These are phyloP conservation scores for Scrobipalpa atriplicella DNA, from an alignment of 2,888 invertebrate genomes.

Conservation along the genomic window DNA sequence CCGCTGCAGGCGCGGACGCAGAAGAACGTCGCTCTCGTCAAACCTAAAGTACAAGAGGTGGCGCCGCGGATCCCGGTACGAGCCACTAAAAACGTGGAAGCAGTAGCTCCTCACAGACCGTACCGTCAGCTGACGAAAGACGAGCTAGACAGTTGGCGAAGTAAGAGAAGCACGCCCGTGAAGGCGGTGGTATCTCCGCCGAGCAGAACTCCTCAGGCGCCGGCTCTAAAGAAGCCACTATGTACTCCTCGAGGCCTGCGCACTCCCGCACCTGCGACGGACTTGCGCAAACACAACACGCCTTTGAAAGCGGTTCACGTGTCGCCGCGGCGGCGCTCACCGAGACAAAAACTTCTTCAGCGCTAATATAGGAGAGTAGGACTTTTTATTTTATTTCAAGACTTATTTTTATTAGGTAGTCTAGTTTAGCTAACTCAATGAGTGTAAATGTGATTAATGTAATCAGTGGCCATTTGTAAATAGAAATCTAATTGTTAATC, in stretches of 20 bases:
- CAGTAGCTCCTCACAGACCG: slow-evolving; percentile 42
- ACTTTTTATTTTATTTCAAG: slow-evolving; percentile 18
- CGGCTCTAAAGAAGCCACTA: slow-evolving; percentile 84
- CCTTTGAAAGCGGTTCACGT: slow-evolving; percentile 81
- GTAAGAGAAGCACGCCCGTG: slow-evolving; percentile 57
- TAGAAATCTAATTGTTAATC: slow-evolving; percentile 38
- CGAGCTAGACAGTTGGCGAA: slow-evolving; percentile 54
- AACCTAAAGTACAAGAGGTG: slow-evolving; percentile 54
- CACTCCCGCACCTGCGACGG: slow-evolving; percentile 66
- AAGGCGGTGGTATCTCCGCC: slow-evolving; percentile 67
- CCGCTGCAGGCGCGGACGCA: slow-evolving; percentile 55
- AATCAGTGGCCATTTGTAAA: slow-evolving; percentile 65
- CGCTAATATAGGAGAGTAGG: slow-evolving; percentile 41
- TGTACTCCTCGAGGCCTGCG: slow-evolving; percentile 80
- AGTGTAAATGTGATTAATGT: slow-evolving; percentile 30
- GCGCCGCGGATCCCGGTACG: slow-evolving; percentile 48
- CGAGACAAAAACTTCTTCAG: slow-evolving; percentile 60
- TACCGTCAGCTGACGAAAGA: slow-evolving; percentile 49
- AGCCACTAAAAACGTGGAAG: slow-evolving; percentile 42
- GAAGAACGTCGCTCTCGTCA: slow-evolving; percentile 55
- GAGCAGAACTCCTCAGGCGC: slow-evolving; percentile 66
- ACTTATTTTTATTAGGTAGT: slow-evolving; percentile 14
- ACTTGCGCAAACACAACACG: slow-evolving; percentile 79
- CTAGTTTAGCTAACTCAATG: slow-evolving; percentile 33
- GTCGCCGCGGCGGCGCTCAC: slow-evolving; percentile 71